These are phyloP conservation scores for Dendrolimus pini DNA, from an alignment of 2,888 invertebrate species.

Conservation along the genomic window DNA sequence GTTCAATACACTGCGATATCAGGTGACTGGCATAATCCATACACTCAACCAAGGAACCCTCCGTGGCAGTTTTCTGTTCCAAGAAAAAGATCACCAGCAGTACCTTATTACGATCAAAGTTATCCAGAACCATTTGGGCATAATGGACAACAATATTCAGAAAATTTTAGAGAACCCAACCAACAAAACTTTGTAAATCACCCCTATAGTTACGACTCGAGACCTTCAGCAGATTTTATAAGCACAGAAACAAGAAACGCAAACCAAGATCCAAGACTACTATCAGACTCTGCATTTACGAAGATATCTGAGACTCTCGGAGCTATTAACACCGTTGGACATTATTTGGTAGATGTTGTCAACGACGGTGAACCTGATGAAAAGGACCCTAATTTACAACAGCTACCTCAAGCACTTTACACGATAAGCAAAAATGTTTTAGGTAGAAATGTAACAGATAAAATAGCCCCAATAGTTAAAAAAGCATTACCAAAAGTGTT, in stretches of 20 bases:
- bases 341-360: constrained; percentile 89
- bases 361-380: constrained; percentile 64
- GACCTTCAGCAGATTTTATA: constrained; percentile 26
- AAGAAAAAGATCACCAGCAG: constrained; percentile 52
- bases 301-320: constrained; percentile 82
- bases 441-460: constrained; percentile 85
- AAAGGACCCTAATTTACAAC: constrained; percentile 54
- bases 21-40: constrained; percentile 41
- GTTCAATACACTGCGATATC: constrained; percentile 3
- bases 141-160: background rate
- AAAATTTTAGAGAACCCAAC: background rate
- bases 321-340: constrained; percentile 90
- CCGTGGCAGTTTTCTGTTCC: constrained; percentile 61
- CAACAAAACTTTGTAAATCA: constrained; percentile 13
- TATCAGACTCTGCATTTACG: constrained; percentile 78
- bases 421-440: constrained; percentile 88
- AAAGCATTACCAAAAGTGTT: constrained; percentile 60
- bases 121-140: constrained; percentile 1
- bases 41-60: constrained; percentile 44
- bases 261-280: constrained; percentile 62
- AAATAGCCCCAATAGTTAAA: constrained; percentile 83
- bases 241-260: constrained; percentile 38
- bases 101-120: constrained; percentile 5
- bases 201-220: constrained; percentile 37
- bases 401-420: constrained; percentile 83